These are phyloP conservation scores for Trachythela sp. DNA, from an alignment of 64 coral and sea anemone species.

Conservation along the genomic window DNA sequence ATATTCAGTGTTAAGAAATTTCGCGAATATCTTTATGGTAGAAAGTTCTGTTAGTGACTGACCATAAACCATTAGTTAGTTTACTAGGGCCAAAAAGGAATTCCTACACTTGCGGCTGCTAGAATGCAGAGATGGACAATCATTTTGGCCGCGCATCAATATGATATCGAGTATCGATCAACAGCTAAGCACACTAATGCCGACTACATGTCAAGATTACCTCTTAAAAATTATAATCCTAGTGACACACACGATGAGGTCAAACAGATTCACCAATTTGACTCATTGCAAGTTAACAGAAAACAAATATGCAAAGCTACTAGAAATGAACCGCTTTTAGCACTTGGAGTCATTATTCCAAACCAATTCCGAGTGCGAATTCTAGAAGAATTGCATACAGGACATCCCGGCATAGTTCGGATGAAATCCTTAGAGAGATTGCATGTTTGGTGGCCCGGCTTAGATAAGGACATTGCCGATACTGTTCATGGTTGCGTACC, in stretches of 20 bases:
- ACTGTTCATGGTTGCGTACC: too few species aligned
- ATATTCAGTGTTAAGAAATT: too few species aligned
- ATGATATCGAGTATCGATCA: slow-evolving; percentile 37
- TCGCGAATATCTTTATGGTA: too few species aligned
- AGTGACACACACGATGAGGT: slow-evolving; percentile 19
- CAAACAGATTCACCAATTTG: slow-evolving; percentile 41
- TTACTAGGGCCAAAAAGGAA: slow-evolving; percentile 34
- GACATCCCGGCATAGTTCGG: too few species aligned
- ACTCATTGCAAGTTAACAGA: slow-evolving; percentile 13
- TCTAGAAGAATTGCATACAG: too few species aligned
- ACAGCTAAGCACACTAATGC: slow-evolving; percentile 19
- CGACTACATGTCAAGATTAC: too few species aligned
- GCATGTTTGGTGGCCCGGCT: slow-evolving; percentile 46
- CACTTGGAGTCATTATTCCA: background rate
- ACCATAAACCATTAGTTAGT: too few species aligned
- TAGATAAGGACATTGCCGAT: too few species aligned
- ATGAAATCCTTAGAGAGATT: slow-evolving; percentile 40
- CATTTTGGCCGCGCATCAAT: slow-evolving; percentile 20
- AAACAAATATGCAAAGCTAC: slow-evolving; percentile 37
- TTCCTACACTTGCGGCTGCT: slow-evolving; percentile 33
- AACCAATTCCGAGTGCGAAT: too few species aligned
- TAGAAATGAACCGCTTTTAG: background rate
- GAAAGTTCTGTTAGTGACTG: too few species aligned
- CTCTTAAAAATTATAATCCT: slow-evolving; percentile 14
- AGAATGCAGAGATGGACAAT: slow-evolving; percentile 35